Evolutionary conservation across 2,797 vertebrate species (phyloP).

Genomic region (Falco rusticolus): DNA sequence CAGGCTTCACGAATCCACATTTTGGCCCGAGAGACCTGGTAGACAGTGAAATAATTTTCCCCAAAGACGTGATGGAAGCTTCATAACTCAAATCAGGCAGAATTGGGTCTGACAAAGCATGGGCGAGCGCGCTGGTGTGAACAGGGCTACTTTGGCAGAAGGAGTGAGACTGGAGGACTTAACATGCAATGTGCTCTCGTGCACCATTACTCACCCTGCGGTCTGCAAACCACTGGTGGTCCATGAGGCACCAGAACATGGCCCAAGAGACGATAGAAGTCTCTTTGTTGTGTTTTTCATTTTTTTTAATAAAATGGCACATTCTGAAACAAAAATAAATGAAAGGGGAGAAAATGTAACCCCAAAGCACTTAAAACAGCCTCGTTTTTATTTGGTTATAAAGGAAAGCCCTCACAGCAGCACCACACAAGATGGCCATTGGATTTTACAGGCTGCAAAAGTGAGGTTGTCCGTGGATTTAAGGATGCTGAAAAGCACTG

Average conservation of each 20-base stretch:
- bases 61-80: not conserved
- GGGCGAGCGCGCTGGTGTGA: not conserved
- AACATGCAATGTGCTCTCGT: not conserved
- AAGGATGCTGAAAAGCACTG: not conserved
- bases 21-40: not conserved
- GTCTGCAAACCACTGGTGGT: slow-evolving; percentile 49
- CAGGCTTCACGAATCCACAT: not conserved
- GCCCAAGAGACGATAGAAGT: not conserved
- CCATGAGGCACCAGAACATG: not conserved
- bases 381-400: not conserved
- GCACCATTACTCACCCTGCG: slow-evolving; percentile 43
- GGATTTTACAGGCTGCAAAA: not conserved
- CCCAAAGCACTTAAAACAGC: slow-evolving; percentile 16
- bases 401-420: not conserved
- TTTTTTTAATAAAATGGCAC: not conserved
- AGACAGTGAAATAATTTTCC: slow-evolving; percentile 49
- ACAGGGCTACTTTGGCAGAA: slow-evolving; percentile 25
- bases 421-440: not conserved
- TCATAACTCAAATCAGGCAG: slow-evolving; percentile 10
- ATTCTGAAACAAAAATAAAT: slow-evolving; percentile 22
- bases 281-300: not conserved
- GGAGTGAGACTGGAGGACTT: not conserved
- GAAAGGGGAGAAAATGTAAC: not conserved
- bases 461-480: not conserved
- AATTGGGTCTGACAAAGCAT: slow-evolving; percentile 37